These are phyloP conservation scores for Thaumatotibia leucotreta DNA, from an alignment of 1,140 invertebrate species.

Conservation along the genomic window DNA sequence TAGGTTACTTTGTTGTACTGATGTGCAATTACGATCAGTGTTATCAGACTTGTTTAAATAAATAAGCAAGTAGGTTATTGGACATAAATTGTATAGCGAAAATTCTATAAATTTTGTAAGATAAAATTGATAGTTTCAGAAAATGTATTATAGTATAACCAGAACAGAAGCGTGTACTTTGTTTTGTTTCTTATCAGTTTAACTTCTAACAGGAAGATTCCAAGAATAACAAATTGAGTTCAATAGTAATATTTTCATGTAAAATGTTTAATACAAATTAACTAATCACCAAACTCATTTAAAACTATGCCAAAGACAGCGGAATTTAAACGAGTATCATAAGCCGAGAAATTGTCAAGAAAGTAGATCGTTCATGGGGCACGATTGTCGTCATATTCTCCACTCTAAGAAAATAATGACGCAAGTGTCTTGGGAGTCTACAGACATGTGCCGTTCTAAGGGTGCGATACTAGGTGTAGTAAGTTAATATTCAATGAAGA, in stretches of 20 bases:
- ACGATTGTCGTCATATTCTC: background rate
- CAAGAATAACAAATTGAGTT: background rate
- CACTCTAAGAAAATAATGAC: background rate
- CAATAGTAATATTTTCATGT: background rate
- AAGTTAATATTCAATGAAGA: slow-evolving; percentile 37
- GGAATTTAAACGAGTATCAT: background rate
- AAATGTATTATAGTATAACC: too few relatives aligned
- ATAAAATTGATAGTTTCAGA: too few relatives aligned
- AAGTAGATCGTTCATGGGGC: background rate
- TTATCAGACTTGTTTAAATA: too few relatives aligned
- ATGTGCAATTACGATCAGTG: too few relatives aligned
- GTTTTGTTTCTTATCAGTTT: background rate
- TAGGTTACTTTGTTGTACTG: too few relatives aligned
- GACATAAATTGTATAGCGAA: too few relatives aligned
- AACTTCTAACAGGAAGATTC: background rate
- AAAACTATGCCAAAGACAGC: background rate
- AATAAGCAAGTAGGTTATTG: too few relatives aligned
- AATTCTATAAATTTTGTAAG: too few relatives aligned
- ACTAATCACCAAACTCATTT: background rate
- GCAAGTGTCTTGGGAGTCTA: background rate
- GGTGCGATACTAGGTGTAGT: slow-evolving; percentile 4
- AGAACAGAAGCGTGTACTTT: background rate
- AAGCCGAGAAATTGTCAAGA: background rate
- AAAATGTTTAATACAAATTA: background rate
- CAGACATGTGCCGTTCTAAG: background rate